phyloP scores from a whole-genome alignment of 2,797 vertebrate genomes.

The Chiroxiphia lanceolata region DNA sequence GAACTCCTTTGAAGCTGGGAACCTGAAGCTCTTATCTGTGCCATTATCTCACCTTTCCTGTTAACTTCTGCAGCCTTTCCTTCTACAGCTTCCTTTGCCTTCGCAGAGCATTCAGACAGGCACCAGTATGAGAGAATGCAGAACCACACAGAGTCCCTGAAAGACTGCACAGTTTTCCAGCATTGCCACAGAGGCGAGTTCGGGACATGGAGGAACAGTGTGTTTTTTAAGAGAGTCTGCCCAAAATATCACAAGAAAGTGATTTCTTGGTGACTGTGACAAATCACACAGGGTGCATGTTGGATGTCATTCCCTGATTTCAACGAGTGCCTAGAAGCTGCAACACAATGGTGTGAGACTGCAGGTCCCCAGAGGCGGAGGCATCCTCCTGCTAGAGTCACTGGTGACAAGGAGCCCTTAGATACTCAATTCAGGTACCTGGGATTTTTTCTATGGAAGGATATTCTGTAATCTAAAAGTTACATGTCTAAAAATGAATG shows the following conservation, averaged over 20 bases:
- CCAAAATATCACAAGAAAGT: not conserved
- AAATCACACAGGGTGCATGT: not conserved
- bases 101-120: not conserved
- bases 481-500: not conserved
- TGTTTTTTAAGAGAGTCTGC: not conserved
- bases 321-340: not conserved
- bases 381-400: not conserved
- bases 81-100: slow-evolving; percentile 3
- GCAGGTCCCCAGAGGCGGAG: not conserved
- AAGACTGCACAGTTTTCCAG: not conserved
- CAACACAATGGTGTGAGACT: not conserved
- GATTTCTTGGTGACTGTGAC: not conserved
- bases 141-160: not conserved
- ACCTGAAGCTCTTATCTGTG: slow-evolving; percentile 32
- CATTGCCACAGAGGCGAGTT: not conserved
- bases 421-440: not conserved
- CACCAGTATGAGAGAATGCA: not conserved
- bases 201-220: not conserved
- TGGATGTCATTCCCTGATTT: not conserved
- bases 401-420: not conserved
- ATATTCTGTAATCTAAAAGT: not conserved
- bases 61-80: slow-evolving; percentile 19
- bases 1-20: slow-evolving; percentile 33
- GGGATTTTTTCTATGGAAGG: not conserved
- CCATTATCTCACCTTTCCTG: slow-evolving; percentile 57